Percentiles rank a stretch among this genome's conserved stretches.
Evolutionary conservation across 2,888 invertebrate species (phyloP).

Genomic region (Brenthis hecate): DNA sequence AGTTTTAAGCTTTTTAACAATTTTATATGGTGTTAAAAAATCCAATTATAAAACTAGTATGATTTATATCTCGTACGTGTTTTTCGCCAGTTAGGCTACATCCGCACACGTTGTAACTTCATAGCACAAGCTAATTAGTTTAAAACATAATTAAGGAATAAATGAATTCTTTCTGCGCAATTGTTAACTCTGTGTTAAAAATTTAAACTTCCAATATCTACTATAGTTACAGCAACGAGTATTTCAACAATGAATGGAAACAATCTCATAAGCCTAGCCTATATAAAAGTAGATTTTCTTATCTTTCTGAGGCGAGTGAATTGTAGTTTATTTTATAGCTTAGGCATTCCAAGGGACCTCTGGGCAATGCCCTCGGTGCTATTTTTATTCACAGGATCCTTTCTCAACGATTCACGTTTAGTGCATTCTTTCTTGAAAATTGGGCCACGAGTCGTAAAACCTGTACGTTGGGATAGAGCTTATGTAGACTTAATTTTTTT

Average conservation of each 20-base stretch:
- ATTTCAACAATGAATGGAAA: background rate
- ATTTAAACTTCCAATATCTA: background rate
- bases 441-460: conserved; percentile 15
- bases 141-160: no score
- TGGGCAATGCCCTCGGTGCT: conserved; percentile 7
- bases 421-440: conserved; percentile 14
- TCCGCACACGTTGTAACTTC: no score
- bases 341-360: conserved; percentile 3
- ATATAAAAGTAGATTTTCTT: conserved; percentile 1
- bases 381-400: conserved; percentile 8
- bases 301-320: conserved; percentile 5
- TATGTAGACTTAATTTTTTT: conserved; percentile 2
- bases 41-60: no score
- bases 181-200: no score
- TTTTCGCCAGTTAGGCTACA: no score
- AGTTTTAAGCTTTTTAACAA: no score
- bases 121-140: no score
- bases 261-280: background rate
- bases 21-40: no score
- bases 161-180: no score
- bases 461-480: conserved; percentile 14
- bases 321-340: conserved; percentile 14
- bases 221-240: background rate
- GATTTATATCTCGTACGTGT: no score
- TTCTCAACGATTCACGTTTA: conserved; percentile 6